Evolutionary conservation across 2,797 vertebrate species (phyloP), one percentile per base, ranked within the genome.

Genomic region (Sebastes taczanowskii): DNA sequence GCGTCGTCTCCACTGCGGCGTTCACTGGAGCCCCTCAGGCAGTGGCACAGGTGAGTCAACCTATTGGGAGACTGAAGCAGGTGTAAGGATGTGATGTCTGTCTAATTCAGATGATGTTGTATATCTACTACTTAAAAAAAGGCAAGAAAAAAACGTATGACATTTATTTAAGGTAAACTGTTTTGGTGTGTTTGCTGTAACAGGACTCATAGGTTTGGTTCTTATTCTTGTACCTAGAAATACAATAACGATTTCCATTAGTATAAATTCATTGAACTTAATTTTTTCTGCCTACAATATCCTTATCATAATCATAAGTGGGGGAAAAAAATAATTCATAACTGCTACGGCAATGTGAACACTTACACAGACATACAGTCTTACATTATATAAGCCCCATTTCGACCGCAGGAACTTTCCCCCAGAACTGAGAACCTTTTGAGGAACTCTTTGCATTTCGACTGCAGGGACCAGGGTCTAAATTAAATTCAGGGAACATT

Each of bases 1-100:
- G 97, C 52, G 97, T 98, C 22, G 97, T 98, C 30, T 98, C 97
- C 1, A 92, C 97, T 0, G 95, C 97, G 0, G 95, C 97, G 16
- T 98, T 98, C 35, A 82, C 97, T 0, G 96, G 97, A 52, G 94
- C 96, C 5, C 96, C 97, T 82, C 97, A 98, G 90, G 97, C 97
- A 0, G 97, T 98, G 75, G 96, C 97, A 52, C 97, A 97, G 96
- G 97, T 97, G 75, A 80, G 86, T 7, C 5, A 61, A 60, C 30
- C 29, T 2, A 25, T 27, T 6, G 25, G 13, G 55, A 38, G 16
- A 38, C 7, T 2, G 11, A 7, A 56, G 73, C 61, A 60, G 27
- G 13, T 81, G 35, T 10, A 11, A 9, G 22, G 4, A 20, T 2
- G 64, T 16, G 5, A 23, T 16, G 3, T 27, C 11, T 49, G 35